Base-by-base conservation (phyloP, 2,113 vertebrate species). In the Mystacornis crossleyi region DNA sequence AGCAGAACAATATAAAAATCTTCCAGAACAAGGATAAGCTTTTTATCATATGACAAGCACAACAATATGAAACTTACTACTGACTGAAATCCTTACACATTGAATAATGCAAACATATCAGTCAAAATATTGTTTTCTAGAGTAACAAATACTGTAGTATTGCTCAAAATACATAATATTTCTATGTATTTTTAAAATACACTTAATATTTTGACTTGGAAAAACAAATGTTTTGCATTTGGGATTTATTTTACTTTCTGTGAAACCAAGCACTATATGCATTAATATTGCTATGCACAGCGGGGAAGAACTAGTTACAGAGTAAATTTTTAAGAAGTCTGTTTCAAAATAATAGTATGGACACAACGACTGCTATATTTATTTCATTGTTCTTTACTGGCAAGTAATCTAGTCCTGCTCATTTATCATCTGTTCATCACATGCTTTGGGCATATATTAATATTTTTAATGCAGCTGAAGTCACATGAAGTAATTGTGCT, bases 401-500 rank as follows among this genome's bases (percentile, higher is more conserved):
- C 61, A 95, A 81, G 51, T 83, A 87, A 90, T 61, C 40, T 71
- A 40, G 43, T 89, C 34, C 62, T 87, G 29, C 40, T 84, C 33
- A 66, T 89, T 85, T 66, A 94, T 92, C 77, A 91, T 75, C 42
- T 75, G 33, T 38, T 92, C 75, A 88, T 93, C 71, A 77, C 65
- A 69, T 85, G 57, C 26, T 66, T 57, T 12, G 6, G 55, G 31
- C 38, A 43, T n/a, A 80, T 26, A 83, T 92, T 83, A 88, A 66
- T 91, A 91, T 67, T 54, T 71, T 25, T 43, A 89, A 70, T 45
- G 57, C 31, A 84, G 24, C 16, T 81, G n/a, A 89, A 91, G 57
- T 93, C 78, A 87, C 38, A 92, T 61, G 75, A 87, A 89, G 53
- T 58, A 89, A 94, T 73, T 90, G 38, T 94, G 29, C n/a, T 86